Evolutionary conservation across 2,888 invertebrate genomes (phyloP), one percentile per base, ranked within the genome.

Genomic region (Villa cingulata): DNA sequence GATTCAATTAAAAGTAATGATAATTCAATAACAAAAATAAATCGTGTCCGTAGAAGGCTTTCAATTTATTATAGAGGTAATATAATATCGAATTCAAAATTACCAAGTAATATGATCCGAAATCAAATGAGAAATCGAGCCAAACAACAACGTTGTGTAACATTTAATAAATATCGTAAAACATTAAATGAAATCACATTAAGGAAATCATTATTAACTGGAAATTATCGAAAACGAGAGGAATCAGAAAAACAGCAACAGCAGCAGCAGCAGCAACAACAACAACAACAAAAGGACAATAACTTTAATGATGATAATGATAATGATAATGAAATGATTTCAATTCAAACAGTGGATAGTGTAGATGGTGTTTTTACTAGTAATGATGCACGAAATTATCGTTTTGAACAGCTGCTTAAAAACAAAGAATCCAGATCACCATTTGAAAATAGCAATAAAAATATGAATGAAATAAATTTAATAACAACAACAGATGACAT

Each of bases 341-440:
- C 6, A 16, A 5, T 4, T 36, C 34, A 4, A 14, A 9, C 34
- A 4, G 15, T 15, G 5, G 34, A 36, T 36, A 36, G 5, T 14
- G 15, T 4, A n/a, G 3, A 36, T 15, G n/a, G 15, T 7, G 17
- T 9, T 37, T 2, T 16, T 2, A 37, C 9, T 17, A 37, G 16
- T 37, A 6, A 18, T 37, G 6, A 27, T 27, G 6, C 2, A 18
- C 19, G 46, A 19, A 52, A 55, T 10, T 27, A 42, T 17, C 20
- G 46, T 42, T 66, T 66, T 43, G 62, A 65, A 49, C 49, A 61
- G 37, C 41, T 65, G 4, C 50, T 63, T 20, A 49, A n/a, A 32
- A 54, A 59, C 42, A 65, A 55, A 37, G 53, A 51, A 10, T 65
- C 64, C 2, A 50, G 58, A 43, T 62, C 66, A 4, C 65, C 66